These are phyloP conservation scores for Lucilia sericata DNA, from an alignment of 1,140 invertebrate genomes.

Conservation along the genomic window DNA sequence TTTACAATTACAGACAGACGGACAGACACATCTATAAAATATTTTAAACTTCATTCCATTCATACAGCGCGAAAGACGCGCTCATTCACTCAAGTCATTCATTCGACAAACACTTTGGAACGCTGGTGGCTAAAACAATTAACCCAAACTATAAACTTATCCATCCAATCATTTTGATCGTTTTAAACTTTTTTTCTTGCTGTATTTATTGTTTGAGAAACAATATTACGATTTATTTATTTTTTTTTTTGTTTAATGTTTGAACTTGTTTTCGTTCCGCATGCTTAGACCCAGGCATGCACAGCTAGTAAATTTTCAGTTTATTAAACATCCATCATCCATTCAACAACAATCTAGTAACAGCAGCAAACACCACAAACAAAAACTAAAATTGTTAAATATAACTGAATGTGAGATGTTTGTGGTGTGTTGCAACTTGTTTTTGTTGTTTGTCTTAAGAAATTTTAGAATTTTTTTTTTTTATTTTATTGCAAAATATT, in stretches of 20 bases:
- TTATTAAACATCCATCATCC: conserved; percentile 13
- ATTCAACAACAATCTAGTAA: background rate
- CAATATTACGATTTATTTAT: background rate
- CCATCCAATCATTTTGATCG: conserved; percentile 1
- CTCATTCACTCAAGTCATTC: background rate
- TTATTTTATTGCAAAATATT: no score
- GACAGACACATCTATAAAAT: background rate
- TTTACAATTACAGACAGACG: background rate
- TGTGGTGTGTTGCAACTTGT: no score
- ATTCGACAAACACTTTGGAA: conserved; percentile 30
- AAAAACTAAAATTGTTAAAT: no score
- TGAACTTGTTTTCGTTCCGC: conserved; percentile 42
- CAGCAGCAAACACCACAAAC: no score
- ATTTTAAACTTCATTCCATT: background rate
- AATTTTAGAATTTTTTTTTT: no score
- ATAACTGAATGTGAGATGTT: no score
- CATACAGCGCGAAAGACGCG: background rate
- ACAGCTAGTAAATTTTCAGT: conserved; percentile 1
- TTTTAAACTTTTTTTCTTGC: background rate
- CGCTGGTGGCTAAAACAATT: conserved; percentile 39
- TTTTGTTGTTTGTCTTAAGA: no score
- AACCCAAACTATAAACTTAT: conserved; percentile 35
- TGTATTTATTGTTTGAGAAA: background rate
- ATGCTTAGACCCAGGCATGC: background rate
- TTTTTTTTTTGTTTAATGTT: conserved; percentile 20